phyloP scores from a whole-genome alignment of 2,888 invertebrate species.

The Euplagia quadripunctaria region DNA sequence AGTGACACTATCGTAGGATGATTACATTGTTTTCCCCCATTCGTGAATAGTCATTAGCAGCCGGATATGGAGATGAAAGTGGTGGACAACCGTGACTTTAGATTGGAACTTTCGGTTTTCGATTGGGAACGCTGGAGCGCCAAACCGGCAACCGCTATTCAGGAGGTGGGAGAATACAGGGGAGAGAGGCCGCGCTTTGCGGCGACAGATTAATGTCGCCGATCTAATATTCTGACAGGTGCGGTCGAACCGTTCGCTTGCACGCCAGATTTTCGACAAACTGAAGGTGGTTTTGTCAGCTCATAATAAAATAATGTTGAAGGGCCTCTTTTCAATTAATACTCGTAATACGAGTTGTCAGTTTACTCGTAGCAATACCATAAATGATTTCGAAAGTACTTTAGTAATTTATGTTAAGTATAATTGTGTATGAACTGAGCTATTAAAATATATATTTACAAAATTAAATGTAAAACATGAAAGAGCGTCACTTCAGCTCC shows the following conservation, averaged over 20 bases:
- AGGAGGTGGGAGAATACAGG: conserved; percentile 17
- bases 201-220: conserved; percentile 78
- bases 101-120: conserved; percentile 78
- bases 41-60: conserved; percentile 52
- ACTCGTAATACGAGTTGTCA: not conserved
- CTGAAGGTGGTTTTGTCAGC: conserved; percentile 38
- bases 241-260: conserved; percentile 57
- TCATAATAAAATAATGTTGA: not conserved
- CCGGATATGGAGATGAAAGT: conserved; percentile 75
- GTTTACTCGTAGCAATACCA: not conserved
- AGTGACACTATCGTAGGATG: not conserved
- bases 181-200: conserved; percentile 41
- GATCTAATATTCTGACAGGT: conserved; percentile 83
- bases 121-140: conserved; percentile 64
- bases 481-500: not conserved
- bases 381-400: not conserved
- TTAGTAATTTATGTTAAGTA: not conserved
- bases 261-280: conserved; percentile 23
- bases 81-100: conserved; percentile 73
- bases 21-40: not conserved
- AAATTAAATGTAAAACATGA: not conserved
- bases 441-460: not conserved
- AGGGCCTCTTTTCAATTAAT: not conserved
- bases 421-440: not conserved
- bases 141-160: conserved; percentile 16